A percentile compares a stretch with the other conserved stretches of the same genome.
These are phyloP conservation scores for Sipha flava DNA, from an alignment of 1,140 invertebrate species.

Conservation along the genomic window DNA sequence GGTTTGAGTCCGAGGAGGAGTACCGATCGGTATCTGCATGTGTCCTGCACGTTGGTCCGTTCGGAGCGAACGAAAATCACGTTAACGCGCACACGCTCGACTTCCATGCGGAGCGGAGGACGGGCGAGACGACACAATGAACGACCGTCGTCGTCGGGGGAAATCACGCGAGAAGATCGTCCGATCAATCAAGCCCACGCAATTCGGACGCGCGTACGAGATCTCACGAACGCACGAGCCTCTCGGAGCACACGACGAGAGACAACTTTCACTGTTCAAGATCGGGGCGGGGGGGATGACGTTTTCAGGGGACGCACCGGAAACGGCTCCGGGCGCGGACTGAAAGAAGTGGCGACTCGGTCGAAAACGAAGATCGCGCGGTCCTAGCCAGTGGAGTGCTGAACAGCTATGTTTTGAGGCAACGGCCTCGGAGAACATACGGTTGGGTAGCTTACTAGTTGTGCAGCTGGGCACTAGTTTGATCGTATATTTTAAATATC, in stretches of 20 bases:
- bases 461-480: too few relatives aligned
- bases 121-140: not conserved
- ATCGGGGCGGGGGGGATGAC: not conserved
- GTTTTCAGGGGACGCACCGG: conserved; percentile 1
- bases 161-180: conserved; percentile 22
- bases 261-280: conserved; percentile 20
- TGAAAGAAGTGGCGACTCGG: not conserved
- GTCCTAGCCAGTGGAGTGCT: too few relatives aligned
- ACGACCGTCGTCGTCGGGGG: not conserved
- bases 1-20: not conserved
- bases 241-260: not conserved
- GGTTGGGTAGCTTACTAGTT: too few relatives aligned
- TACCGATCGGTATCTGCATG: not conserved
- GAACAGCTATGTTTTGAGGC: too few relatives aligned
- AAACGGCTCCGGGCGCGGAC: not conserved
- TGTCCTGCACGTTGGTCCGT: not conserved
- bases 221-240: conserved; percentile 17
- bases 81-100: too few relatives aligned
- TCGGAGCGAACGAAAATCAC: not conserved
- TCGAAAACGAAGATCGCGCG: not conserved
- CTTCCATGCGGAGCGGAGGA: not conserved
- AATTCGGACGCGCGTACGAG: not conserved
- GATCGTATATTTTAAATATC: too few relatives aligned
- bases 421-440: too few relatives aligned
- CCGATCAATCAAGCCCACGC: conserved; percentile 31